Evolutionary conservation across 2,888 invertebrate genomes (phyloP).

Genomic region (Cephus pulcher): DNA sequence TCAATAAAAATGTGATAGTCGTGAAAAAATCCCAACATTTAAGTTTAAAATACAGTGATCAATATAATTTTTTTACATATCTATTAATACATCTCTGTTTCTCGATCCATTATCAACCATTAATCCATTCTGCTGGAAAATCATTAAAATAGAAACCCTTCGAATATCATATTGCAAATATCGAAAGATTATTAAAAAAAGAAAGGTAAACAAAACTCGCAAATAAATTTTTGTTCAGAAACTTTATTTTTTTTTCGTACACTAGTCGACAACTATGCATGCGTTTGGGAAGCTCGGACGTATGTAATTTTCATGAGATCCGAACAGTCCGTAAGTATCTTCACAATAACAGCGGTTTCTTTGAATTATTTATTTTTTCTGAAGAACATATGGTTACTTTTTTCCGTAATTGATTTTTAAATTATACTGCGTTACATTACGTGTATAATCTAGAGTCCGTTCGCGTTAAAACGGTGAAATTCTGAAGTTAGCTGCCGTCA

Average conservation of each 20-base stretch:
- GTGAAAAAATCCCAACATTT: background rate
- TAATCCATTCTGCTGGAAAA: background rate
- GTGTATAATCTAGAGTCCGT: conserved; percentile 55
- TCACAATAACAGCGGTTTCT: conserved; percentile 48
- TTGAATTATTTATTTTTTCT: conserved; percentile 28
- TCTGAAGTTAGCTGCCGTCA: background rate
- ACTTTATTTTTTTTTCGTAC: conserved; percentile 58
- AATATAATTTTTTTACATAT: background rate
- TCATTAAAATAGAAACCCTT: background rate
- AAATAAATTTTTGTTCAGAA: conserved; percentile 59
- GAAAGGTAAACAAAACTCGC: conserved; percentile 1
- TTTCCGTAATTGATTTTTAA: conserved; percentile 44
- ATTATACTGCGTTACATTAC: conserved; percentile 61
- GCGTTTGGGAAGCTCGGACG: conserved; percentile 51
- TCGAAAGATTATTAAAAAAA: background rate
- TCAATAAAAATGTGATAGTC: background rate
- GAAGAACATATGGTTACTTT: conserved; percentile 43
- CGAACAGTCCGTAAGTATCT: conserved; percentile 34
- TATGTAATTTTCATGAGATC: conserved; percentile 36
- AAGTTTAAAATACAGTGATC: background rate
- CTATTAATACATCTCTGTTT: background rate
- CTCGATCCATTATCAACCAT: background rate
- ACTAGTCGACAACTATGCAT: conserved; percentile 41
- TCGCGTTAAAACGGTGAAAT: conserved; percentile 56
- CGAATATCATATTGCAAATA: background rate